These are phyloP conservation scores for Pipistrellus kuhlii DNA, from an alignment of 2,797 vertebrate species.

Conservation along the genomic window DNA sequence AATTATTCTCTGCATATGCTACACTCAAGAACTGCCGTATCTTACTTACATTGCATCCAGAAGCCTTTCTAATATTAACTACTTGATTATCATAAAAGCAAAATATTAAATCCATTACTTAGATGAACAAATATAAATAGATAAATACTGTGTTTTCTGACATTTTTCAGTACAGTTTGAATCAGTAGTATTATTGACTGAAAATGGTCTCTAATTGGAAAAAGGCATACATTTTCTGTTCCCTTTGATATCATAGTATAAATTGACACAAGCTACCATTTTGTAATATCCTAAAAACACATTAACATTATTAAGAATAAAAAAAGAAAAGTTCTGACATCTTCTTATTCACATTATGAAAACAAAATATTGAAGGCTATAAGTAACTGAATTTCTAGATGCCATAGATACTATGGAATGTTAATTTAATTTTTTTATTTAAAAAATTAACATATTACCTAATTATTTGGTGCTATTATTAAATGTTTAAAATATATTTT, in stretches of 20 bases:
- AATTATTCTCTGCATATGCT: constrained; percentile 43
- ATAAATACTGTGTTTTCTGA: background rate
- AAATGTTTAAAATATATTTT: background rate
- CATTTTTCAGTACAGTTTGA: constrained; percentile 28
- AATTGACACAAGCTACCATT: background rate
- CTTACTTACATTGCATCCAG: background rate
- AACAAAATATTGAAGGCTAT: background rate
- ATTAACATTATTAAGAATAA: background rate
- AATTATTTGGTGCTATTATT: background rate
- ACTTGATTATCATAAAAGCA: constrained; percentile 29
- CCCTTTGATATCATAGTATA: background rate
- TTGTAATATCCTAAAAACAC: background rate
- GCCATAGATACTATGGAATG: background rate
- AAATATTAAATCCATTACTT: constrained; percentile 59
- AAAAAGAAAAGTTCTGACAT: background rate
- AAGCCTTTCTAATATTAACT: constrained; percentile 17
- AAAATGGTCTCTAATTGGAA: constrained; percentile 18
- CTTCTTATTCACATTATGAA: background rate
- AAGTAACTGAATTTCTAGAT: constrained; percentile 23
- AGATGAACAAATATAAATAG: constrained; percentile 36
- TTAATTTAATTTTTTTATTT: background rate
- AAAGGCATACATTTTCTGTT: background rate
- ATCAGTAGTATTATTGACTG: background rate
- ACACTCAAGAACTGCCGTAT: constrained; percentile 35
- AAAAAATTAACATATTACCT: background rate